Evolutionary conservation across 2,113 vertebrate genomes (phyloP).

Genomic region (Phaethornis superciliosus): DNA sequence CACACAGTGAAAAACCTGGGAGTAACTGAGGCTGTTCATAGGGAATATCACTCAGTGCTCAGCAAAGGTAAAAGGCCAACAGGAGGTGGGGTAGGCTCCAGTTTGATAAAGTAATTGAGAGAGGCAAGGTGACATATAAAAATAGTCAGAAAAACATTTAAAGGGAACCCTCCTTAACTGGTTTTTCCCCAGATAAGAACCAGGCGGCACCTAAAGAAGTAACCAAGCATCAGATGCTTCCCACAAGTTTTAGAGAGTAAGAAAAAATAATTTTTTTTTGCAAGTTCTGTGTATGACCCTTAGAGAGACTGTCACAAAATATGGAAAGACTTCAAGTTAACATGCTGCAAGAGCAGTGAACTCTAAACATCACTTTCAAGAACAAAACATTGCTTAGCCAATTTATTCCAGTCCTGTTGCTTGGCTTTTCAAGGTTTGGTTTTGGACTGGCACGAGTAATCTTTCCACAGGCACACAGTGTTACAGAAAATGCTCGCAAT

Average conservation of each 20-base stretch:
- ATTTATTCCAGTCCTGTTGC: not conserved
- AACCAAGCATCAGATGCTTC: not conserved
- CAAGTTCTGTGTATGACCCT: not conserved
- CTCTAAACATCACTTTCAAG: not conserved
- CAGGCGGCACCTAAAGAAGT: not conserved
- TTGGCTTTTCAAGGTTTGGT: too few relatives aligned
- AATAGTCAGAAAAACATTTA: not conserved
- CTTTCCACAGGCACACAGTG: not conserved
- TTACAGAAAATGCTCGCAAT: not conserved
- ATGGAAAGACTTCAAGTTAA: rapidly evolving
- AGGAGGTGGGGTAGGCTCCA: not conserved
- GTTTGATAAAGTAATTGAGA: not conserved
- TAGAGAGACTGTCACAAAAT: not conserved
- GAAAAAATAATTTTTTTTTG: too few relatives aligned
- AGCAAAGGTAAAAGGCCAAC: not conserved
- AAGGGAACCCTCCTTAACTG: not conserved
- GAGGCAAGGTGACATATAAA: not conserved
- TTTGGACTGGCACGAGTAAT: not conserved
- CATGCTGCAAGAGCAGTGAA: not conserved
- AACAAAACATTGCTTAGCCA: not conserved
- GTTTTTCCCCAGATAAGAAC: not conserved
- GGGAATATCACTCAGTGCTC: not conserved
- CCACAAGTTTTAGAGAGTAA: not conserved
- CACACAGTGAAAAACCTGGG: not conserved
- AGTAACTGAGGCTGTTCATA: not conserved